Evolutionary conservation across 2,888 invertebrate species (phyloP), one percentile per base, ranked within the genome.

Genomic region (Odontocolon sp.): DNA sequence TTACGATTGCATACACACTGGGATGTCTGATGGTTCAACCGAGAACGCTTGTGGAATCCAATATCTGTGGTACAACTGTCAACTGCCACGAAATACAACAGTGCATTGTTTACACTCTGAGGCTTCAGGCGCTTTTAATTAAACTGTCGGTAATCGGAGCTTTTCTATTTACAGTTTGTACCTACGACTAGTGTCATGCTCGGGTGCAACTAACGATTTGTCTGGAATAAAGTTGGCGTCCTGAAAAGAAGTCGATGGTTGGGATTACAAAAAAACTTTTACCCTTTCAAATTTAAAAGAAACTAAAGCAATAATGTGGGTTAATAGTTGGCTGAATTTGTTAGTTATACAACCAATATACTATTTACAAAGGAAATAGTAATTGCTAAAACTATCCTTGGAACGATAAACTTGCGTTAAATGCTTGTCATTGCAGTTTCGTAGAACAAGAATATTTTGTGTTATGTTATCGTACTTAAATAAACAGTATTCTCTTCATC

Each of bases 111-210:
- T 80, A 67, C 72, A 77, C 66, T 63, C 80, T 63, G 45, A 61
- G 68, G 68, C 78, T 77, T 64, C 78, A 45, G 77, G 80, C 77
- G 82, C 79, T 86, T 86, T 86, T 86, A 86, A 87, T 87, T 85
- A 87, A 87, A 87, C 81, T 75, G 21, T 18, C 14, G 8, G 40
- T 31, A 16, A 54, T 63, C 16, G 14, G 16, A 56, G 45, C 59
- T 21, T 31, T 69, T 72, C 72, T 42, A 56, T 56, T 11, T 16
- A 23, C 69, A 52, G 9, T 26, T 21, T 52, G 14, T 36, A 8
- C 23, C 47, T 54, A 3, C 28, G 16, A 28, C 42, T 54, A 11
- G 47, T 11, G 16, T 28, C 56, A 26, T 28, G n/a, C 28, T 21
- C 21, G 14, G 54, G 54, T 59, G 11, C 40, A 28, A n/a, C 11